phyloP scores from a whole-genome alignment of 2,888 invertebrate genomes.

The Operophtera brumata region DNA sequence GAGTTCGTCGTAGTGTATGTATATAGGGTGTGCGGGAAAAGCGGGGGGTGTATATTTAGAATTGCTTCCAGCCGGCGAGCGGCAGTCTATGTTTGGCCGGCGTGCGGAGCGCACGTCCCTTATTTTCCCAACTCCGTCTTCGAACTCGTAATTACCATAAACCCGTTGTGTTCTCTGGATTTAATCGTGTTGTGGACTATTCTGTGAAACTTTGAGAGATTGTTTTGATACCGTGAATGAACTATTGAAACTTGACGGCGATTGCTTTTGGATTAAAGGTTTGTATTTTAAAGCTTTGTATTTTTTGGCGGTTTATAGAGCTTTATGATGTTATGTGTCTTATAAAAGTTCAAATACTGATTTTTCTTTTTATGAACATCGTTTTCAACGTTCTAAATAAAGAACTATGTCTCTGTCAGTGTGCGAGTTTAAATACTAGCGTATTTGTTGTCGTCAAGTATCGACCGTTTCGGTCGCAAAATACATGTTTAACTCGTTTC shows the following conservation, averaged over 20 bases:
- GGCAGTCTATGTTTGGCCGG: constrained; percentile 67
- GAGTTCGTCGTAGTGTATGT: constrained; percentile 32
- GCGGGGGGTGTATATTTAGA: constrained; percentile 78
- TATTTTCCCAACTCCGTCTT: constrained; percentile 47
- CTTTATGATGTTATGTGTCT: neutral
- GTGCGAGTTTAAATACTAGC: too few relatives aligned
- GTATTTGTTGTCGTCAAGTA: too few relatives aligned
- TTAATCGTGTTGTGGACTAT: constrained; percentile 43
- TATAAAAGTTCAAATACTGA: neutral
- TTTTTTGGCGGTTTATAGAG: neutral
- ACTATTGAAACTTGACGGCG: constrained; percentile 49
- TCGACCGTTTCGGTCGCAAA: too few relatives aligned
- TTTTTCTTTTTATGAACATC: neutral
- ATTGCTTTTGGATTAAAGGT: constrained; percentile 55
- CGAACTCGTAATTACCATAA: constrained; percentile 65
- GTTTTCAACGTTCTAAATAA: too few relatives aligned
- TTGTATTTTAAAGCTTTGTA: constrained; percentile 36
- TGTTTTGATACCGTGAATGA: constrained; percentile 43
- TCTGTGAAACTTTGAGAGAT: constrained; percentile 23
- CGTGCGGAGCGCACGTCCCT: constrained; percentile 57
- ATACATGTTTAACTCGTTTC: too few relatives aligned
- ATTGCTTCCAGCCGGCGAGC: constrained; percentile 57
- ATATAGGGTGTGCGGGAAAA: constrained; percentile 57
- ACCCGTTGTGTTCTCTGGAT: constrained; percentile 46
- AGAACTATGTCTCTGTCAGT: too few relatives aligned